Evolutionary conservation across 2,888 invertebrate species (phyloP).

Genomic region (Trimorus sp.): DNA sequence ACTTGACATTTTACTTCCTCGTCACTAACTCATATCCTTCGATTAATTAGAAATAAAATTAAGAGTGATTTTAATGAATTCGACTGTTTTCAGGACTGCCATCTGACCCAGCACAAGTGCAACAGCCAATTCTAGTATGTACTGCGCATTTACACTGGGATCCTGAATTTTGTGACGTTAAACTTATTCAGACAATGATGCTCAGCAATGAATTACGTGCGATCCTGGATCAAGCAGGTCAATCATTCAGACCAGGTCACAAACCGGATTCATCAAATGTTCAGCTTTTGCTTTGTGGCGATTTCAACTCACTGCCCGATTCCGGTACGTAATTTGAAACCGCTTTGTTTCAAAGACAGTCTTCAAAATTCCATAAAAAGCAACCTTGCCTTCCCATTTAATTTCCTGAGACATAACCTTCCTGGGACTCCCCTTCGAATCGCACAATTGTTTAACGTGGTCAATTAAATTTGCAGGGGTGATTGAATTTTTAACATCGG

Average conservation of each 20-base stretch:
- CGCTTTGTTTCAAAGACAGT: too few species aligned
- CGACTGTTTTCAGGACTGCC: constrained; percentile 84
- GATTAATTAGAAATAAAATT: too few species aligned
- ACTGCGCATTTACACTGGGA: constrained; percentile 99
- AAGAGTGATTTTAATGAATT: too few species aligned
- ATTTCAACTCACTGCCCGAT: constrained; percentile 99
- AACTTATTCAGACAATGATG: constrained; percentile 99
- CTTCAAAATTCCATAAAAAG: too few species aligned
- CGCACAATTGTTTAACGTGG: constrained; percentile 7
- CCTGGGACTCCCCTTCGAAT: too few species aligned
- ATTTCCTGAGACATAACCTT: too few species aligned
- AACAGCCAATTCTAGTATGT: constrained; percentile 95
- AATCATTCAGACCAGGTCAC: constrained; percentile 88
- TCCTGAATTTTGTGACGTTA: constrained; percentile 99
- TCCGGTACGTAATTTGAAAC: constrained; percentile 85
- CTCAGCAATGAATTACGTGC: constrained; percentile 95
- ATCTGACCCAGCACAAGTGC: constrained; percentile 88
- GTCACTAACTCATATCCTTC: too few species aligned
- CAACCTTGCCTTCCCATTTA: too few species aligned
- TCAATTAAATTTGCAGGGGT: constrained; percentile 86
- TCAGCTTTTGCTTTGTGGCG: constrained; percentile 97
- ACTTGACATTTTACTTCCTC: too few species aligned
- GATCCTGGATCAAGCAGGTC: constrained; percentile 93
- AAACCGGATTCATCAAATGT: constrained; percentile 90
- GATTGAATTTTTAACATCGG: constrained; percentile 96